Evolutionary conservation across 2,113 vertebrate genomes (phyloP).

Genomic region (Lichenostomus cassidix): DNA sequence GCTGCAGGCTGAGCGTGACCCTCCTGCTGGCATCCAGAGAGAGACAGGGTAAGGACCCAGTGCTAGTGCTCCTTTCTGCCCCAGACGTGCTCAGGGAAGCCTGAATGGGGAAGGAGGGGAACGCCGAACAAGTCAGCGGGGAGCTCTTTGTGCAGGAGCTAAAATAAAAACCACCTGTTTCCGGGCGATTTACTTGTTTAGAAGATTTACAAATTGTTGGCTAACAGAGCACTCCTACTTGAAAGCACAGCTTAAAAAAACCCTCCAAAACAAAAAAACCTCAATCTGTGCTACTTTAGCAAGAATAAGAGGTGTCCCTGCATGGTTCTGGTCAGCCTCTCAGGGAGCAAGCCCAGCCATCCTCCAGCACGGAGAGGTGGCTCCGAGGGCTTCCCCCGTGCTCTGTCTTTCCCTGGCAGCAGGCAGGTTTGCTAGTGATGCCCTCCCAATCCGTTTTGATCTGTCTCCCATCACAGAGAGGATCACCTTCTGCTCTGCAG

Average conservation of each 20-base stretch:
- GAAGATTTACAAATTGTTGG: not conserved
- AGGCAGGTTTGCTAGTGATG: not conserved
- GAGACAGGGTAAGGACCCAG: fast-evolving
- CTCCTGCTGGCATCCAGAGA: not conserved
- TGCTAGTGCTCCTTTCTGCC: not conserved
- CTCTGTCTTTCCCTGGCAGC: not conserved
- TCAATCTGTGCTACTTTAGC: not conserved
- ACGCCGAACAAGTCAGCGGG: not conserved
- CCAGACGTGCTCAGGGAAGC: not conserved
- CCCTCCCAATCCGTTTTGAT: not conserved
- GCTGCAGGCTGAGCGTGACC: not conserved
- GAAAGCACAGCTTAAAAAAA: not conserved
- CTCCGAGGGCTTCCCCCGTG: not conserved
- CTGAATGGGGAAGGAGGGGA: not conserved
- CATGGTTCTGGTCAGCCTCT: fast-evolving
- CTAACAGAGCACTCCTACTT: not conserved
- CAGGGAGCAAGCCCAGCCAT: not conserved
- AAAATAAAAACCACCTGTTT: not conserved
- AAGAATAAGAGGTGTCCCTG: not conserved
- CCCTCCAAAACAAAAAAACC: too few species aligned
- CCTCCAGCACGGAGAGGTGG: fast-evolving
- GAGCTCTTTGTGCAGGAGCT: not conserved
- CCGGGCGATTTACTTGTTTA: not conserved
- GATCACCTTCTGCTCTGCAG: not conserved
- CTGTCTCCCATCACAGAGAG: not conserved